Evolutionary conservation across 2,113 vertebrate genomes (phyloP).

Genomic region (Dicaeum eximium): DNA sequence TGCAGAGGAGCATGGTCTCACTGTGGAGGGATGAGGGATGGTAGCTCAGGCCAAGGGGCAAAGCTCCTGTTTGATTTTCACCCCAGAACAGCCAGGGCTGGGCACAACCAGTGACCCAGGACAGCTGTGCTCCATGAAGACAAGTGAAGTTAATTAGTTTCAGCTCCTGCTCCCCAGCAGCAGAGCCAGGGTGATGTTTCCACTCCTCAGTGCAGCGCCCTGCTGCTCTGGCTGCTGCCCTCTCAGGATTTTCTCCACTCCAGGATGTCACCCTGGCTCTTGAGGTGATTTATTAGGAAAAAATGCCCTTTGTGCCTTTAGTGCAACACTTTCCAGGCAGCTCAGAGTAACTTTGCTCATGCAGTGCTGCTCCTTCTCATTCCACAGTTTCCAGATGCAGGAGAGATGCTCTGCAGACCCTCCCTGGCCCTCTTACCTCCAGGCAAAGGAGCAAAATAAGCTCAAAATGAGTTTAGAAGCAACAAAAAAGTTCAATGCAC

Average conservation of each 20-base stretch:
- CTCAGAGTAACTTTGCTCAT: neutral
- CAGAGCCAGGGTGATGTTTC: neutral
- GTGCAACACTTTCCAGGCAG: neutral
- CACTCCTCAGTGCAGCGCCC: neutral
- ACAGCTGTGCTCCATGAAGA: accelerated
- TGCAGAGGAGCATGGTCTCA: accelerated
- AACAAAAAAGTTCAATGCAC: accelerated
- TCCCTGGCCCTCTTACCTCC: neutral
- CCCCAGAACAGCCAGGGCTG: neutral
- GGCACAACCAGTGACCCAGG: neutral
- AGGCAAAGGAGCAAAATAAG: neutral
- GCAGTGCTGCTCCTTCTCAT: neutral
- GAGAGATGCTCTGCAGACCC: neutral
- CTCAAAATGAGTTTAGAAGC: neutral
- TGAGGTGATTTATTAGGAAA: neutral
- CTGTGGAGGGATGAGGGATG: neutral
- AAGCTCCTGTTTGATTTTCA: neutral
- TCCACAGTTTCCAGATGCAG: neutral
- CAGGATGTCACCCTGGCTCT: neutral
- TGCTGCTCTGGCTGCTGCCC: neutral
- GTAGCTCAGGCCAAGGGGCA: neutral
- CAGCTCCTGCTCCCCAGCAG: neutral
- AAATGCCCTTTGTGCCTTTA: neutral
- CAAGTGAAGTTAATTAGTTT: neutral
- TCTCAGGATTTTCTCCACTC: accelerated